Conservation (phyloP, 2,113 vertebrate species). For the Lontra canadensis region DNA sequence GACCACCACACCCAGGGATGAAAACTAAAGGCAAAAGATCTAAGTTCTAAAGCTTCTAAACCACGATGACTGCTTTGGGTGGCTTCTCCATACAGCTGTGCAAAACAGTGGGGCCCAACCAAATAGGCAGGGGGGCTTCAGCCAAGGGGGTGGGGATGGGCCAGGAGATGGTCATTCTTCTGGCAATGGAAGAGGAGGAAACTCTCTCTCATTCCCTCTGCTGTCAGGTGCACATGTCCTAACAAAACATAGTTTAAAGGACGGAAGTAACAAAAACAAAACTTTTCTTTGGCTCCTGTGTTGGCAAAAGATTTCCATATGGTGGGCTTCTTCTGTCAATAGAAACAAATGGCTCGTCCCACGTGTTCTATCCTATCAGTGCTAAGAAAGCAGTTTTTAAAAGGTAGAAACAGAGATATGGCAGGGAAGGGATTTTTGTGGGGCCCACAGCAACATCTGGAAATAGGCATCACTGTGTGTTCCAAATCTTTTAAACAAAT, state of each 20-base stretch:
- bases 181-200: background rate
- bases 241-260: background rate
- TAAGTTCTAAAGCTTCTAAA: background rate
- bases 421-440: background rate
- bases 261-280: slow-evolving; percentile 54
- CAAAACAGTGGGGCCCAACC: rapidly evolving
- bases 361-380: background rate
- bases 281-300: background rate
- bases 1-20: background rate
- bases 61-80: background rate
- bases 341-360: background rate
- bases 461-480: background rate
- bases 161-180: background rate
- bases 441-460: background rate
- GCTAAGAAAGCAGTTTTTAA: slow-evolving; percentile 35
- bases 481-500: background rate
- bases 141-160: background rate
- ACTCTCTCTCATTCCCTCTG: background rate
- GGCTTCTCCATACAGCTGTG: background rate
- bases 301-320: slow-evolving; percentile 8
- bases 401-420: background rate
- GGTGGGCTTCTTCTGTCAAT: background rate
- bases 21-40: background rate
- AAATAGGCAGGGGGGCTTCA: background rate
- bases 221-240: background rate